phyloP scores from a whole-genome alignment of 2,113 vertebrate genomes.

The Nicator chloris region DNA sequence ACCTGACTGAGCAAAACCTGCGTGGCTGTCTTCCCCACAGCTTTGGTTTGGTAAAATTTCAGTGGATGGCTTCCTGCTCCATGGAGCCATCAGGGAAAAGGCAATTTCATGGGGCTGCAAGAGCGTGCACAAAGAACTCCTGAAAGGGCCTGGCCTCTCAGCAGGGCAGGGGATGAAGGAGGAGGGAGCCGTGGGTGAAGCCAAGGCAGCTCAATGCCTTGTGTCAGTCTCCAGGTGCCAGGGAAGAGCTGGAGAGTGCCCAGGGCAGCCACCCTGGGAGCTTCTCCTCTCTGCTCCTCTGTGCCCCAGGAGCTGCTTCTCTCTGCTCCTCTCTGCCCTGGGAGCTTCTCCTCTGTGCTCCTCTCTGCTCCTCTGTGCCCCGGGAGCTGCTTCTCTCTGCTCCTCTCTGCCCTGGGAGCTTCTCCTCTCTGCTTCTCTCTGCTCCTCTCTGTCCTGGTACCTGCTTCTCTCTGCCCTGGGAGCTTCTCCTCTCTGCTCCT shows the following conservation, averaged over 20 bases:
- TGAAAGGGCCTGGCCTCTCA: background rate
- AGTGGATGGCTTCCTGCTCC: background rate
- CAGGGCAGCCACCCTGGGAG: rapidly evolving
- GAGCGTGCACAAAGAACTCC: background rate
- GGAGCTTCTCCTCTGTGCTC: no score
- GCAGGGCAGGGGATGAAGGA: background rate
- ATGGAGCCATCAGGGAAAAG: background rate
- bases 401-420: no score
- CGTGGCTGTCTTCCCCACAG: background rate
- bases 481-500: no score
- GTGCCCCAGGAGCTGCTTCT: no score
- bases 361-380: no score
- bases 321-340: no score
- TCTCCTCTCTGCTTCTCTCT: no score
- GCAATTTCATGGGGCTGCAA: background rate
- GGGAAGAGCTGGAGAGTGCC: background rate
- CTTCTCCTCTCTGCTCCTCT: background rate
- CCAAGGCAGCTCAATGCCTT: background rate
- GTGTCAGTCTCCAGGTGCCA: background rate
- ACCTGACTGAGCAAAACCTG: background rate
- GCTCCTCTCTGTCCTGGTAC: no score
- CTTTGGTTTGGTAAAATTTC: background rate
- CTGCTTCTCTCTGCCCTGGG: no score
- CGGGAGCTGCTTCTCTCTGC: no score
- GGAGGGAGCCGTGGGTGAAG: background rate